Conservation (phyloP, 1,140 invertebrate genomes). For the Globodera ellingtonae region DNA sequence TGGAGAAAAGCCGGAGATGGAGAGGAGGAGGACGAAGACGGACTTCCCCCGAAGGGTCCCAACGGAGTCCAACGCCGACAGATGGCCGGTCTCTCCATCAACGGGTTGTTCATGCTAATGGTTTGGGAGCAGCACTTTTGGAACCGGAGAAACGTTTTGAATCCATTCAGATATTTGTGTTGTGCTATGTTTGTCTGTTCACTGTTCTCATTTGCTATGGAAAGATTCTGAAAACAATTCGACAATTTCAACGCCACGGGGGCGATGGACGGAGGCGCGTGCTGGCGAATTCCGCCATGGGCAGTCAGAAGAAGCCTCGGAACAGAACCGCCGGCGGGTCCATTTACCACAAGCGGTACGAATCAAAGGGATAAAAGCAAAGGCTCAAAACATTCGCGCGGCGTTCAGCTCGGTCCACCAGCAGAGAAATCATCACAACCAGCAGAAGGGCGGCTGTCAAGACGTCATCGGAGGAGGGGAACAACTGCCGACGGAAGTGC, state of each 20-base stretch:
- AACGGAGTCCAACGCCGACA: constrained; percentile 46
- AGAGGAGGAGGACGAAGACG: background rate
- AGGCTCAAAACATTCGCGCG: no score
- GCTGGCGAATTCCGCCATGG: background rate
- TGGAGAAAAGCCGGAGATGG: background rate
- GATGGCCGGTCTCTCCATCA: constrained; percentile 47
- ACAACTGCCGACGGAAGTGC: background rate
- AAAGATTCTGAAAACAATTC: constrained; percentile 62
- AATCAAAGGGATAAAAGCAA: background rate
- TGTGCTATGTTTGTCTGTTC: constrained; percentile 58
- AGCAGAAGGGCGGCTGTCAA: background rate
- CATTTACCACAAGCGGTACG: constrained; percentile 28
- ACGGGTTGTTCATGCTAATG: constrained; percentile 40
- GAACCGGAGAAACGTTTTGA: background rate
- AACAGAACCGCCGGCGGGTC: background rate
- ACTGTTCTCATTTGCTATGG: constrained; percentile 60
- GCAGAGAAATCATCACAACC: background rate
- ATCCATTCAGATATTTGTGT: constrained; percentile 47
- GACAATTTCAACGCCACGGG: constrained; percentile 53
- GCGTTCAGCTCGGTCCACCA: constrained; percentile 3
- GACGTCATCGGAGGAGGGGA: background rate
- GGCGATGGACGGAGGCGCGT: constrained; percentile 22
- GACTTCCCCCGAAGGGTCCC: background rate
- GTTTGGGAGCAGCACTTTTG: background rate
- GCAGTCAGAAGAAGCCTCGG: background rate